A percentile compares a stretch with the other conserved stretches of the same genome.
These are phyloP conservation scores for Periphyllus acericola DNA, from an alignment of 2,888 invertebrate genomes.

Conservation along the genomic window DNA sequence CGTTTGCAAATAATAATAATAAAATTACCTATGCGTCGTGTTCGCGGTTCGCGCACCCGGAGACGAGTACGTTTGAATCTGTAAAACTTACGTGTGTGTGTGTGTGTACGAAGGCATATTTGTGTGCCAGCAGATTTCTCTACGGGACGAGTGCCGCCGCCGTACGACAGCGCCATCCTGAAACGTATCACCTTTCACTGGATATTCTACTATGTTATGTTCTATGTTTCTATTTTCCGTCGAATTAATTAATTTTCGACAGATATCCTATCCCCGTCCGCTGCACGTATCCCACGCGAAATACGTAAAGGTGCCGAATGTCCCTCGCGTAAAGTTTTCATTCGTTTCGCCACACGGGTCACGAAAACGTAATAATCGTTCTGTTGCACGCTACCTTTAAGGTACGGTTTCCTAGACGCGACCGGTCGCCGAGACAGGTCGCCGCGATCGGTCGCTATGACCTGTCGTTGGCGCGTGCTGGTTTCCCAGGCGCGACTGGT, in stretches of 20 bases:
- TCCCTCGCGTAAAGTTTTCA: too few relatives aligned
- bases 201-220: slow-evolving; percentile 48
- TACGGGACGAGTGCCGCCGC: background rate
- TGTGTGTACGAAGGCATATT: background rate
- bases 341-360: too few relatives aligned
- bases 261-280: slow-evolving; percentile 3
- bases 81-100: background rate
- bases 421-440: too few relatives aligned
- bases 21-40: background rate
- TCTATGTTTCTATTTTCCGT: background rate
- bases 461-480: too few relatives aligned
- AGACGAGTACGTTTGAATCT: background rate
- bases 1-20: background rate
- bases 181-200: slow-evolving; percentile 54
- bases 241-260: slow-evolving; percentile 30
- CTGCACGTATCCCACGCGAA: background rate
- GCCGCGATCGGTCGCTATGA: too few relatives aligned
- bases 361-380: too few relatives aligned
- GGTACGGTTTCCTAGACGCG: too few relatives aligned
- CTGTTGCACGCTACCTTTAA: too few relatives aligned
- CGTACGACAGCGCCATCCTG: background rate
- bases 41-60: background rate
- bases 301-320: background rate
- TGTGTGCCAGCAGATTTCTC: slow-evolving; percentile 27
- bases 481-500: too few relatives aligned